Evolutionary conservation across 1,140 invertebrate genomes (phyloP), one percentile per base, ranked within the genome.

Genomic region (Tigriopus japonicus): DNA sequence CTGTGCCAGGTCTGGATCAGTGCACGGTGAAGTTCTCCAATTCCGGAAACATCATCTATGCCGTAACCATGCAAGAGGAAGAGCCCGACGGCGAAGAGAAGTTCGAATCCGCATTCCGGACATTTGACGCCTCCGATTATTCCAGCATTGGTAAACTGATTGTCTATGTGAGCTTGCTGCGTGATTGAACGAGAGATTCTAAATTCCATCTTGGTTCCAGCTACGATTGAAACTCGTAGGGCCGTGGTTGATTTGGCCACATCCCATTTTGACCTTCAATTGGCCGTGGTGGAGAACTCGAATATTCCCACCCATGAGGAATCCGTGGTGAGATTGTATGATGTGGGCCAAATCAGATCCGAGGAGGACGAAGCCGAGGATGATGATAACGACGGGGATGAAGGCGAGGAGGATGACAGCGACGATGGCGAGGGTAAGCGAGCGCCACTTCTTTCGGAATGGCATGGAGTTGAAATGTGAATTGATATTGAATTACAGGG

Each of bases 91-190:
- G 84, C 64, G 79, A 82, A 58, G 74, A 79, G 9, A 76, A 80
- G 64, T 87, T 80, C 71, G 82, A 85, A 61, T 86, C 88, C 15
- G 93, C 87, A 49, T 95, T 97, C 69, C 87, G 92, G 69, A 93
- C 89, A 6, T 76, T 98, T 63, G 92, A 98, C 76, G 81, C 89
- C 6, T 81, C 81, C 62, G 89, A 97, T 73, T 98, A 98, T 69
- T 85, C 83, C 35, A 88, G 81, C 65, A 95, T 96, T 69, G 83
- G 85, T 87, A 72, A 14, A 43, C 41, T 56, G 17, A 6, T 21
- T 52, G 24, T 17, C 7, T 41, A 41, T 61, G 49, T 6, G 0
- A 7, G n/a, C 42, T 1, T 58, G 80, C 67, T 84, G 84, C 69
- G n/a, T n/a, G n/a, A n/a, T n/a, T n/a, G n/a, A n/a, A n/a, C n/a